Percentiles rank a stretch among this genome's conserved stretches.
These are phyloP conservation scores for Danio choprae DNA, from an alignment of 2,797 vertebrate genomes.

Conservation along the genomic window DNA sequence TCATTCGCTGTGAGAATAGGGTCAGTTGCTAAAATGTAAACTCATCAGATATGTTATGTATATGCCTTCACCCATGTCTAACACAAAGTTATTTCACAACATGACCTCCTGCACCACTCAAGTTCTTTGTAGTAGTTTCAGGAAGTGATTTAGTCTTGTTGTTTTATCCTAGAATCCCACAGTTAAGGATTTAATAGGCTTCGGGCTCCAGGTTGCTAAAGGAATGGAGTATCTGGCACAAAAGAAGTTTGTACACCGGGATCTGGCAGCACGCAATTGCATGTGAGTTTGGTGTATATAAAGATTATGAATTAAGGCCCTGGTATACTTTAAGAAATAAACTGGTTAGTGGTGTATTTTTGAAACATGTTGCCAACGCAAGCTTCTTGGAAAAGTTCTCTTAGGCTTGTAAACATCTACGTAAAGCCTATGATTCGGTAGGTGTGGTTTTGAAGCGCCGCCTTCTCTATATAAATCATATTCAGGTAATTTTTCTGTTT, in stretches of 20 bases:
- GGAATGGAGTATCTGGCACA: constrained; percentile 97
- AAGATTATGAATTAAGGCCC: neutral
- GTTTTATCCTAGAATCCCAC: constrained; percentile 86
- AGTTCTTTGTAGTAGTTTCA: neutral
- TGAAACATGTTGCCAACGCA: neutral
- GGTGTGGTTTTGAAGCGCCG: neutral
- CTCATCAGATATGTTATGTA: constrained; percentile 5
- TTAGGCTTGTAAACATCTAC: neutral
- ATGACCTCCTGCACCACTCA: neutral
- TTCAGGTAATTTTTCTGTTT: neutral
- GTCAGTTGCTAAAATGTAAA: constrained; percentile 71
- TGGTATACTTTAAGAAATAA: neutral
- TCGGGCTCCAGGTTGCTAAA: constrained; percentile 93
- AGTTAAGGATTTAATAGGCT: constrained; percentile 94
- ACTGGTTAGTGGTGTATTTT: neutral
- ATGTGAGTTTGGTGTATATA: constrained; percentile 84
- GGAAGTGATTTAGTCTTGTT: constrained; percentile 13
- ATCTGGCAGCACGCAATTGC: constrained; percentile 97
- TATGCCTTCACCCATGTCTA: neutral
- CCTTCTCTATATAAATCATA: neutral
- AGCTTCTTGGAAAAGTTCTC: neutral
- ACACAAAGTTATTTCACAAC: neutral
- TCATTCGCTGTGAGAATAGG: constrained; percentile 88
- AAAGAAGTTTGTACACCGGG: constrained; percentile 96
- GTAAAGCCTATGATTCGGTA: neutral